These are phyloP conservation scores for Ursus arctos DNA, from an alignment of 2,113 vertebrate species.

Conservation along the genomic window DNA sequence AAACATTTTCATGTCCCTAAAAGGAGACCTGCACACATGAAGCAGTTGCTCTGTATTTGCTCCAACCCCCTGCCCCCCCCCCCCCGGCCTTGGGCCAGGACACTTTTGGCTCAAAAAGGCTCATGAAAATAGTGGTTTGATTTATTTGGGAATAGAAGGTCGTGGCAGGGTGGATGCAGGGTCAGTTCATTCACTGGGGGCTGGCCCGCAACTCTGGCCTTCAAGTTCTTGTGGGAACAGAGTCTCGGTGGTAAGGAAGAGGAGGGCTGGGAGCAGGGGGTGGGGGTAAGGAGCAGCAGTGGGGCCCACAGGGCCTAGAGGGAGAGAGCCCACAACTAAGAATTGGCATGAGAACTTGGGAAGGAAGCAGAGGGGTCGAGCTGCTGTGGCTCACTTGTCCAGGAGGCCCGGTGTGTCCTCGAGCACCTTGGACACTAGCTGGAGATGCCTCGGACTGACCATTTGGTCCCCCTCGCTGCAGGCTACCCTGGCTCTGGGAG, in stretches of 20 bases:
- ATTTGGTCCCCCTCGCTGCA: not conserved
- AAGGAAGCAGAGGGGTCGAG: accelerated
- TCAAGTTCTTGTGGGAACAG: not conserved
- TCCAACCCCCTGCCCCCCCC: accelerated
- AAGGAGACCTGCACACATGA: accelerated
- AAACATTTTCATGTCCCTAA: not conserved
- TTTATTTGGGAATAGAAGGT: not conserved
- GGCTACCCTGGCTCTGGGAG: not conserved
- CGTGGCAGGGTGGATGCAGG: not conserved
- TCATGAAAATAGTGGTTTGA: too few relatives aligned
- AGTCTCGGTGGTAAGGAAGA: not conserved
- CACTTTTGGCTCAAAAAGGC: not conserved
- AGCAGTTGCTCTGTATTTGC: not conserved
- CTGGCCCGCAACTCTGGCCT: accelerated
- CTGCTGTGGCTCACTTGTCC: accelerated
- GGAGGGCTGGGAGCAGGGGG: too few relatives aligned
- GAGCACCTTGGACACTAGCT: not conserved
- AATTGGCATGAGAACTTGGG: accelerated
- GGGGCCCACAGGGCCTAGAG: too few relatives aligned
- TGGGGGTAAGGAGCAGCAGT: not conserved
- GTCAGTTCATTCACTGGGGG: too few relatives aligned
- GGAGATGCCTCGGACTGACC: not conserved
- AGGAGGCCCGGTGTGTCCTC: not conserved
- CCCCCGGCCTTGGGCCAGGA: too few relatives aligned
- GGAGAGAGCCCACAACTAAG: not conserved